A percentile compares a stretch with the other conserved stretches of the same genome.
Conservation (phyloP, 1,140 invertebrate genomes). For the Ceratosolen fusciceps region DNA sequence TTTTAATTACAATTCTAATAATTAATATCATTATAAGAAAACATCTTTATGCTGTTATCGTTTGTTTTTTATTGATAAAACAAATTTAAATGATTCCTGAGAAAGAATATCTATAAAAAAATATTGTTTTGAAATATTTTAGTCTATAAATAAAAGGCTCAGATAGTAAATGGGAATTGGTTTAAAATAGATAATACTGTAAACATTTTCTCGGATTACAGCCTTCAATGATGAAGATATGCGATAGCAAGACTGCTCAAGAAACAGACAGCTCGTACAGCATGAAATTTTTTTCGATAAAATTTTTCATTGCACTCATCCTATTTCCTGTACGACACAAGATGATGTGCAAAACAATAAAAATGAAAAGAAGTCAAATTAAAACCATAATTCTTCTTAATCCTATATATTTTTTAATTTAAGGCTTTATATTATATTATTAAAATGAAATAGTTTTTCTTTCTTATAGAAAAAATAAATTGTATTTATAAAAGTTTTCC, state of each 20-base stretch:
- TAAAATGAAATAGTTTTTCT: too few species aligned
- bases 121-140: too few species aligned
- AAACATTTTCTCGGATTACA: background rate
- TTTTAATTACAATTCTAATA: too few species aligned
- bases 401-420: too few species aligned
- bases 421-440: too few species aligned
- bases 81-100: too few species aligned
- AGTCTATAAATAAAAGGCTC: background rate
- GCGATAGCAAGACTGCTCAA: background rate
- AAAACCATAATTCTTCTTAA: background rate
- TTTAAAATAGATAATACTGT: background rate
- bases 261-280: background rate
- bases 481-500: too few species aligned
- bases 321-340: background rate
- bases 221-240: background rate
- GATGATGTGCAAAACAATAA: constrained; percentile 28
- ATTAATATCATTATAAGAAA: too few species aligned
- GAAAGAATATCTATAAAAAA: too few species aligned
- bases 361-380: background rate
- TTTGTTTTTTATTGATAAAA: too few species aligned
- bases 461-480: too few species aligned
- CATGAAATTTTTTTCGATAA: constrained; percentile 3
- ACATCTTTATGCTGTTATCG: too few species aligned
- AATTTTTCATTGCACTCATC: constrained; percentile 3
- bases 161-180: background rate